Base-by-base conservation (phyloP, 2,888 invertebrate genomes). In the Andricus curvator region DNA sequence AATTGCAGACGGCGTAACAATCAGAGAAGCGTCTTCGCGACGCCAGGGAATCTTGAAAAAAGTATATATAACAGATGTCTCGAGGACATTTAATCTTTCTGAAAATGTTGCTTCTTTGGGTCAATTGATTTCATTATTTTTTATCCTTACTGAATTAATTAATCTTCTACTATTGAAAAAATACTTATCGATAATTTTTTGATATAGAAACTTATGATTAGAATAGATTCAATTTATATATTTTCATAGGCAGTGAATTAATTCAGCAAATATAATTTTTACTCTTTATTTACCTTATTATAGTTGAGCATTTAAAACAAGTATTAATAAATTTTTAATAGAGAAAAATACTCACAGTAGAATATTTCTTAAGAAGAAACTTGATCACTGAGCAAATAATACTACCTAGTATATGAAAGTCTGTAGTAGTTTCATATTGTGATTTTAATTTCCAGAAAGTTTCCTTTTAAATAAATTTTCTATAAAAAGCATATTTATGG, bases 1-100 rank as follows among this genome's bases (percentile, higher is more conserved):
- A 62, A 25, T 62, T 62, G 62, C 9, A 62, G 62, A 62, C 62
- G 22, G 62, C 62, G 22, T 62, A 13, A 62, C 62, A 62, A 62
- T 62, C 62, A 62, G 25, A 25, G 62, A 62, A 62, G 62, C 62
- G 62, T 15, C 25, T 62, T 62, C 15, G 62, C 22, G 62, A 25
- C 62, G 25, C 62, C 62, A 60, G 60, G 11, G 11, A 62, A 25
- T 4, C 3, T 62, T 13, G 4, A 25, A 22, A 22, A 60, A 60
- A 22, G 25, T 9, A 20, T 20, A 5, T 17, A 48, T 20, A 60
- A 25, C 60, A n/a, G 60, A 60, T 25, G 60, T 60, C 62, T 62
- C 22, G 62, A 62, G 62, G 25, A 60, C 25, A 62, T 62, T 62
- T 25, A 11, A 62, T 62, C n/a, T 62, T 13, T 25, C 13, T 25